Conservation (phyloP, 1,140 invertebrate species). For the Panulirus ornatus region DNA sequence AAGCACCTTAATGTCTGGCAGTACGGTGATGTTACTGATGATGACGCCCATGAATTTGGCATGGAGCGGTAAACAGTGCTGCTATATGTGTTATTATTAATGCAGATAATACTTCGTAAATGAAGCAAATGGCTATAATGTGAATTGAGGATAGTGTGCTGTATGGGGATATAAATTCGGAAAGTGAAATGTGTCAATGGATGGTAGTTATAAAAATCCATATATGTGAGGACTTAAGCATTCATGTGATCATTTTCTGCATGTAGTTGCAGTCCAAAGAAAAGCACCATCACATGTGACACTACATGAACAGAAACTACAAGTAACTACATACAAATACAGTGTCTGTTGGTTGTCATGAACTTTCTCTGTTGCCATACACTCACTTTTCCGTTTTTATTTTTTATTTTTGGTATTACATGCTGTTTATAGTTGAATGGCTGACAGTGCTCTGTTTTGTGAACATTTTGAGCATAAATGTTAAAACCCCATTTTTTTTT, state of each 20-base stretch:
- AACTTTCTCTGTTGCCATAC: slow-evolving; percentile 3
- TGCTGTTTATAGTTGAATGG: neutral
- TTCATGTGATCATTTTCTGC: no score
- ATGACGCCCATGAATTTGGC: slow-evolving; percentile 95
- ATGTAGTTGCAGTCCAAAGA: no score
- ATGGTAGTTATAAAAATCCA: neutral
- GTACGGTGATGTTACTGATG: slow-evolving; percentile 97
- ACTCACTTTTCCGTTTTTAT: neutral
- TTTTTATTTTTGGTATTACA: neutral
- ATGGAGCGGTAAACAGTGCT: slow-evolving; percentile 73
- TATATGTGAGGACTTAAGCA: no score
- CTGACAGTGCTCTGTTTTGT: neutral
- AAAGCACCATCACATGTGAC: no score
- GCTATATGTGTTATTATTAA: neutral
- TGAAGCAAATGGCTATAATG: neutral
- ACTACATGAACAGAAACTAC: neutral
- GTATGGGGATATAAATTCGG: neutral
- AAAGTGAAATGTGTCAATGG: neutral
- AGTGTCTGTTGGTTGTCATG: neutral
- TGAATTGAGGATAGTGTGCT: neutral
- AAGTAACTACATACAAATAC: neutral
- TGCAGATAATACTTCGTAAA: neutral
- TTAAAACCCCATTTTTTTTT: slow-evolving; percentile 1
- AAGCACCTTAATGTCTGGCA: slow-evolving; percentile 94
- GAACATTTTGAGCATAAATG: neutral